These are phyloP conservation scores for Nesogale talazaci DNA, from an alignment of 2,113 vertebrate genomes.

Conservation along the genomic window DNA sequence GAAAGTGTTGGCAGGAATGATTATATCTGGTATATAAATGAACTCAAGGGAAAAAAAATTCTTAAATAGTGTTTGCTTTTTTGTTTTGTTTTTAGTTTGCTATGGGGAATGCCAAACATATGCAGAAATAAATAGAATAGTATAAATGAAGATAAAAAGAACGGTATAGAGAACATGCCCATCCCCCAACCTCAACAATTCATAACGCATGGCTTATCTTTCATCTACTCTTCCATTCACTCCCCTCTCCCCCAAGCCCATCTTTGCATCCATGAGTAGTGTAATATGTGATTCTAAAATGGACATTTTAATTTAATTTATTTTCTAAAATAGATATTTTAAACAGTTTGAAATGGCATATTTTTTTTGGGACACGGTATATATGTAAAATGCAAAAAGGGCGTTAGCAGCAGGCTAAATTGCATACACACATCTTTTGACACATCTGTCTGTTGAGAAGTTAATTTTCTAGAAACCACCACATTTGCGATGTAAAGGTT, in stretches of 20 bases:
- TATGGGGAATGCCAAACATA: not conserved
- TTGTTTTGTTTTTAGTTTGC: not conserved
- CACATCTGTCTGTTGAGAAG: not conserved
- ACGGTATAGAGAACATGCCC: not conserved
- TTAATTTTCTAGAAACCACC: conserved; percentile 17
- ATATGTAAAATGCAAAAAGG: conserved; percentile 10
- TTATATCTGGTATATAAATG: not conserved
- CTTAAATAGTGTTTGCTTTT: not conserved
- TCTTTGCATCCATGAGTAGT: conserved; percentile 4
- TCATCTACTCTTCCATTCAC: not conserved
- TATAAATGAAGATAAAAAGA: not conserved
- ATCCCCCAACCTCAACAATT: not conserved
- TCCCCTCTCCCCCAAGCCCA: not conserved
- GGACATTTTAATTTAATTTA: too few species aligned
- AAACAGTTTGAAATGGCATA: conserved; percentile 2
- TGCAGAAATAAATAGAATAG: not conserved
- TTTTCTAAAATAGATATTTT: not conserved
- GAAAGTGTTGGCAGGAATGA: not conserved
- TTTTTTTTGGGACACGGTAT: not conserved
- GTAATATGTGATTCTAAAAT: not conserved
- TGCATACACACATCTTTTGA: not conserved
- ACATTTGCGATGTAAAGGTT: conserved; percentile 25
- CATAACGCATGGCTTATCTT: not conserved
- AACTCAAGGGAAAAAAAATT: not conserved
- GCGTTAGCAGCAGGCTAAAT: not conserved